phyloP scores from a whole-genome alignment of 2,797 vertebrate genomes.

The Phaenicophaeus curvirostris region DNA sequence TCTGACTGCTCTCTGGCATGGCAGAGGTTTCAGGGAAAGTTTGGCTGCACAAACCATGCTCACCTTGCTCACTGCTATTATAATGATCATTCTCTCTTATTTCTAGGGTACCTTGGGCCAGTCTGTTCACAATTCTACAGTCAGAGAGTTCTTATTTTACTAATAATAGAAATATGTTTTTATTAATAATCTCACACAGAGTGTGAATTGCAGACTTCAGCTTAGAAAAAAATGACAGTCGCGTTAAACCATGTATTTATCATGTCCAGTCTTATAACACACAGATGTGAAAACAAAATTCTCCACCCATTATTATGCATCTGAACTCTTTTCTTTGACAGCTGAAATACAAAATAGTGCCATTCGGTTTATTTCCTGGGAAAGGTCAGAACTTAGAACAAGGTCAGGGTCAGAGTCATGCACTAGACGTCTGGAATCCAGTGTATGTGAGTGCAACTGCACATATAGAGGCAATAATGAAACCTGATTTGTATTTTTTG shows the following conservation, averaged over 20 bases:
- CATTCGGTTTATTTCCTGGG: background rate
- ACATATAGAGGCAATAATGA: background rate
- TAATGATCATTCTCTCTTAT: background rate
- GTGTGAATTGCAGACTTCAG: background rate
- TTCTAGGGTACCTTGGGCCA: background rate
- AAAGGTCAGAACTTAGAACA: background rate
- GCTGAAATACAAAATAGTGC: background rate
- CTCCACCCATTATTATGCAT: background rate
- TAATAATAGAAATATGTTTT: background rate
- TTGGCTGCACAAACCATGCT: background rate
- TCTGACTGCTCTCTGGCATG: background rate
- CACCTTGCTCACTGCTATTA: background rate
- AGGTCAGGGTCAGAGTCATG: background rate
- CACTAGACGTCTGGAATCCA: background rate
- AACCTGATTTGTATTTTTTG: background rate
- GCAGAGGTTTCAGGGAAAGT: background rate
- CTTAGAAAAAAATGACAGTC: background rate
- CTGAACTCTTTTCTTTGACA: background rate
- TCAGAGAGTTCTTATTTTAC: background rate
- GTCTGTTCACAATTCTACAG: background rate
- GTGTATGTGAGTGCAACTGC: background rate
- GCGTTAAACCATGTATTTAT: background rate
- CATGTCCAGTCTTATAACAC: background rate
- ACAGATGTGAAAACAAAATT: background rate
- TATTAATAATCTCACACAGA: background rate